These are phyloP conservation scores for Eupithecia centaureata DNA, from an alignment of 2,888 invertebrate species.

Conservation along the genomic window DNA sequence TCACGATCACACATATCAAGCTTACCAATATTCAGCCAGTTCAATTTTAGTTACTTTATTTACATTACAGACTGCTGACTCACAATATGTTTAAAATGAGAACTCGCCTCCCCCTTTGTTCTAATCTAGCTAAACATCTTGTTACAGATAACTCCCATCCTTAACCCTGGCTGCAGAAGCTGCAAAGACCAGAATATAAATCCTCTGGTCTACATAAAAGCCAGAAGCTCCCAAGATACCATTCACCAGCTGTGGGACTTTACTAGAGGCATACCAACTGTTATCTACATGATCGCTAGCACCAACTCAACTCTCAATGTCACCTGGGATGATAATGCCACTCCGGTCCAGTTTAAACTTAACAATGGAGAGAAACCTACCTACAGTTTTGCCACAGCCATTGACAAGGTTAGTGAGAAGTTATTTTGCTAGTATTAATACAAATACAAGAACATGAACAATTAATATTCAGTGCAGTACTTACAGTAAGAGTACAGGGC, in stretches of 20 bases:
- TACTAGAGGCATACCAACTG: constrained; percentile 80
- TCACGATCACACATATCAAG: too few relatives aligned
- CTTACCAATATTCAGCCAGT: too few relatives aligned
- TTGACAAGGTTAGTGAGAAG: constrained; percentile 81
- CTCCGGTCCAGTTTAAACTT: constrained; percentile 65
- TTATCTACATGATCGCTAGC: constrained; percentile 81
- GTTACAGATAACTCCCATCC: constrained; percentile 63
- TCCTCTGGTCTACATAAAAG: constrained; percentile 81
- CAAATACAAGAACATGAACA: too few relatives aligned
- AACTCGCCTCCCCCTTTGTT: neutral
- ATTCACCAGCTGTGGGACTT: constrained; percentile 89
- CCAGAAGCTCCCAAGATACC: constrained; percentile 83
- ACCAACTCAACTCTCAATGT: constrained; percentile 75
- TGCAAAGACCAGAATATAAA: constrained; percentile 60
- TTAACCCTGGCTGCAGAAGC: constrained; percentile 68
- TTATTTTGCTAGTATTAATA: neutral
- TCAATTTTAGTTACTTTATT: too few relatives aligned
- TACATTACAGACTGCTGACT: neutral
- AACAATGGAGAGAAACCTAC: constrained; percentile 62
- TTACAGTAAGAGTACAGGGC: too few relatives aligned
- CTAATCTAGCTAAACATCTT: neutral
- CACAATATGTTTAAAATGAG: neutral
- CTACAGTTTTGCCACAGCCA: constrained; percentile 85
- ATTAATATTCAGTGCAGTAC: too few relatives aligned
- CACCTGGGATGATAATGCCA: constrained; percentile 60